Evolutionary conservation across 2,888 invertebrate species (phyloP), one percentile per base, ranked within the genome.

Genomic region (Ormyrus rosae): DNA sequence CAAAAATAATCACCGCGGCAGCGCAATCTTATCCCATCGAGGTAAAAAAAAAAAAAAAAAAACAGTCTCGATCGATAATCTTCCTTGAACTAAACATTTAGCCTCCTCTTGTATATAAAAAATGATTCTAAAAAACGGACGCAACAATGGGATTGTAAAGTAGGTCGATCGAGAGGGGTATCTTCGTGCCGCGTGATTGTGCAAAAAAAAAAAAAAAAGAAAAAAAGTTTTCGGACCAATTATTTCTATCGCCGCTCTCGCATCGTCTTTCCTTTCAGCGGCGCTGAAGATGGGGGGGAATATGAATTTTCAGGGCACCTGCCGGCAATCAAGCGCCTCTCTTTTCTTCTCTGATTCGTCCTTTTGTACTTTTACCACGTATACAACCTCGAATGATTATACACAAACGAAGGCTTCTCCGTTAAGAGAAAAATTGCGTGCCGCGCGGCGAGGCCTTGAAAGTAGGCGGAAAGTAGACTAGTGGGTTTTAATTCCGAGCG

Each of bases 101-200:
- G 34, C 34, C 34, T 34, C 34, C 45, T 63, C n/a, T 45, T 63
- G 9, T 3, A 34, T 2, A 10, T 10, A 6, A 61, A 10, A 67
- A 11, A 19, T 45, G 46, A 69, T 69, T 56, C 11, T 13, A 56
- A 46, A 69, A 69, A 19, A 34, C 34, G 34, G 34, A 0, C 5
- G 53, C 51, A 53, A 55, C 45, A 69, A 46, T 56, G 46, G 46
- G 6, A 50, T 13, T 4, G 19, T 34, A 69, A 69, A 56, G 56
- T 69, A 56, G 69, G 69, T 69, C 69, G 10, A 56, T 69, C 69
- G 67, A 45, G 34, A 34, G 19, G n/a, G n/a, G 8, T 34, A 19
- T 67, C 53, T 67, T 53, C 67, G 46, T n/a, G 34, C 13, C 55
- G 34, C 34, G 34, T 2, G 5, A 10, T 53, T 45, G 53, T 7